Base-by-base conservation (phyloP, 2,113 vertebrate genomes). In the Galemys pyrenaicus region DNA sequence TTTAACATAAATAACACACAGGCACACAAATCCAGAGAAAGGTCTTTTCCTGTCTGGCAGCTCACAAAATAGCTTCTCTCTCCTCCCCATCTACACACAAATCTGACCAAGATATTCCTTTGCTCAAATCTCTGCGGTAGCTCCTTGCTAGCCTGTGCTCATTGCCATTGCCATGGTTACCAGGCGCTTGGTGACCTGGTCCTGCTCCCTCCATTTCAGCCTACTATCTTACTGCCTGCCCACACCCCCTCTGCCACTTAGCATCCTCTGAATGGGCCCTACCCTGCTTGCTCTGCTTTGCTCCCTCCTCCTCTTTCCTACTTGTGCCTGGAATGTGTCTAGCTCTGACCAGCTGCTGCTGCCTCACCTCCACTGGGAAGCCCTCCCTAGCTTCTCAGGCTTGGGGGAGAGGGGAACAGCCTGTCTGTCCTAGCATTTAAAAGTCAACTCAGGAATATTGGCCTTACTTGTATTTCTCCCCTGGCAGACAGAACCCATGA, bases 141-240 rank as follows among this genome's bases (percentile, higher is more conserved):
- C 94, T 86, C 64, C 71, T 77, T 0, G 0, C 87, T 49, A 44
- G 86, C 71, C 81, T 30, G 46, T 15, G 60, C 3, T 1, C 78
- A 82, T 91, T 86, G 15, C 70, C 2, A n/a, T 92, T 20, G n/a
- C 89, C 75, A 92, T 89, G 86, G 95, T 91, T 82, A 95, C 94
- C 0, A 3, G 71, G 68, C 80, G 93, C 77, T 77, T 75, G 83
- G 95, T 56, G 90, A 62, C 74, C 68, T 39, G 87, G 75, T 74
- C 89, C 46, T 94, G 85, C 62, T 71, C 79, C 39, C 44, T 92
- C 89, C 82, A 46, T 67, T 60, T 58, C 70, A 9, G 46, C 17
- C 13, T 39, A 20, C 11, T 8, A 46, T 67, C 46, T 62, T 44
- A 15, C 56, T 6, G 58, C 81, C 84, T 11, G 75, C 74, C 82